These are phyloP conservation scores for Oryzias celebensis DNA, from an alignment of 2,113 vertebrate species.

Conservation along the genomic window DNA sequence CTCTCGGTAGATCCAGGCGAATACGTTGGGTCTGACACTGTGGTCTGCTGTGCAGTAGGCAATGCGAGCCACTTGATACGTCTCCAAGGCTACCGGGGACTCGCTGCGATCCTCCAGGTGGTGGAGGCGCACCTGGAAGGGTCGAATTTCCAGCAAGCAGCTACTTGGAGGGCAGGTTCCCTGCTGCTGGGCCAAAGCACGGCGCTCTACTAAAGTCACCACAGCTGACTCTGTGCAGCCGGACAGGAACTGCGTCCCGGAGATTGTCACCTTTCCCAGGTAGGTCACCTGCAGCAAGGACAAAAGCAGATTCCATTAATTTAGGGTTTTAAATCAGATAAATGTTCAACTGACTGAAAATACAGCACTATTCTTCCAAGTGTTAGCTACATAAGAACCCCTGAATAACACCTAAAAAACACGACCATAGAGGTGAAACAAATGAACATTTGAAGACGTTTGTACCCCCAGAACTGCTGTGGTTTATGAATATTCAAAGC, in stretches of 20 bases:
- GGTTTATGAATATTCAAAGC: no score
- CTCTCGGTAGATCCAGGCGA: constrained; percentile 98
- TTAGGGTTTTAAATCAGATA: not conserved
- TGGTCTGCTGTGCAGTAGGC: constrained; percentile 99
- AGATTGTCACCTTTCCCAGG: constrained; percentile 92
- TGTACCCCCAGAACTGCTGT: no score
- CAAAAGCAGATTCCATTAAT: constrained; percentile 28
- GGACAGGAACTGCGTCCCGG: constrained; percentile 90
- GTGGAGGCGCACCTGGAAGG: constrained; percentile 96
- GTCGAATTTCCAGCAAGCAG: constrained; percentile 93
- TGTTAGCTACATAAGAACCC: not conserved
- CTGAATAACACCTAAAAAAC: constrained; percentile 12
- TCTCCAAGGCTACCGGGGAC: constrained; percentile 91
- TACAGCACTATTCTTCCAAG: not conserved
- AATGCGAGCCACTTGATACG: constrained; percentile 97
- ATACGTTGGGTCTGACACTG: constrained; percentile 90
- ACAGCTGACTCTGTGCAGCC: constrained; percentile 97
- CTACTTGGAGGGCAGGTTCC: constrained; percentile 77
- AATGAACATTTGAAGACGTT: no score
- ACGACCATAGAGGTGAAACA: no score
- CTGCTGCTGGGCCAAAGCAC: constrained; percentile 72
- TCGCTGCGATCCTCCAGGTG: constrained; percentile 90
- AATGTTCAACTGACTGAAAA: not conserved
- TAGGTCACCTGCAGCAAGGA: constrained; percentile 86
- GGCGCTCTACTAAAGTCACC: constrained; percentile 89